A percentile compares a stretch with the other conserved stretches of the same genome.
phyloP scores from a whole-genome alignment of 2,113 vertebrate species.

The Crotalus tigris region DNA sequence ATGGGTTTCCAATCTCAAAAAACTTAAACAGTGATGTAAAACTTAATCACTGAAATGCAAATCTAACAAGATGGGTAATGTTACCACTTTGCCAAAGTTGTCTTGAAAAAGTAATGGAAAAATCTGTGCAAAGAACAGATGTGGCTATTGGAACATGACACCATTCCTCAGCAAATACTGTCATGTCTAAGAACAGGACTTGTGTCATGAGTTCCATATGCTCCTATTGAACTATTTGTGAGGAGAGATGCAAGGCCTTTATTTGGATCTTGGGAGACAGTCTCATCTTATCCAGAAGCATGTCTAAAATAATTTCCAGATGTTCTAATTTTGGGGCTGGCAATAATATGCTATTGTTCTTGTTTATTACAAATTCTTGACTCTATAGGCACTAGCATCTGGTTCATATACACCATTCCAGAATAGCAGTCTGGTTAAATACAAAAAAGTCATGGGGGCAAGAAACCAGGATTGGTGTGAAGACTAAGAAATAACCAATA shows the following conservation, averaged over 20 bases:
- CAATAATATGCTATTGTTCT: conserved; percentile 11
- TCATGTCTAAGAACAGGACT: not conserved
- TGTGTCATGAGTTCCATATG: not conserved
- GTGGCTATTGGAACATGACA: not conserved
- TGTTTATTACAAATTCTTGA: not conserved
- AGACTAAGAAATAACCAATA: not conserved
- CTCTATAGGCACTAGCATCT: conserved; percentile 11
- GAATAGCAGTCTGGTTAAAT: not conserved
- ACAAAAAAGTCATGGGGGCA: not conserved
- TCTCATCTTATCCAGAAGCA: conserved; percentile 1
- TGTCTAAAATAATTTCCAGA: conserved; percentile 18
- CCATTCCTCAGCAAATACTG: not conserved
- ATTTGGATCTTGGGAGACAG: conserved; percentile 5
- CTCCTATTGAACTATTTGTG: not conserved
- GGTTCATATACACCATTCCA: conserved; percentile 6
- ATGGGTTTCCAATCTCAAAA: not conserved
- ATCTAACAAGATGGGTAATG: not conserved
- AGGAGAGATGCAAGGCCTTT: not conserved
- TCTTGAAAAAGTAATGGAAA: not conserved
- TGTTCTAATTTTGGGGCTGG: conserved; percentile 2
- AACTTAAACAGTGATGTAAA: not conserved
- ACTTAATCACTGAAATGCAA: not conserved
- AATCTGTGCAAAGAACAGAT: not conserved
- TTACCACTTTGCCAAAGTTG: not conserved
- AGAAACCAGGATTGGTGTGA: not conserved